Base-by-base conservation (phyloP, 2,888 invertebrate genomes). In the Venusia cambrica region DNA sequence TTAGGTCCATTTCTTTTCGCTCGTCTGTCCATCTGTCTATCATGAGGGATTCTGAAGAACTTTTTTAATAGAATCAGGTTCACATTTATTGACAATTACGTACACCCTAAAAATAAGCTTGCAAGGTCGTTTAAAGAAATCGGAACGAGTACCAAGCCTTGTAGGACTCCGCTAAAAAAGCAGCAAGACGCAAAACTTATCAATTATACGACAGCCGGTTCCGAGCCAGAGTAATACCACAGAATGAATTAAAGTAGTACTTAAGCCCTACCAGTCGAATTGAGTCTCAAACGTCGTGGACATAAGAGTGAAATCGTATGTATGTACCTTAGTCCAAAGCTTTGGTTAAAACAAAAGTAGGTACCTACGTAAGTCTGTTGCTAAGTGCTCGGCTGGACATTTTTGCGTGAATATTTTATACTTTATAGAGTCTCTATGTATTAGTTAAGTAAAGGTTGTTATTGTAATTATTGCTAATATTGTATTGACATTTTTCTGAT, bases 321-420 rank as follows among this genome's bases (percentile, higher is more conserved):
- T n/a, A n/a, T n/a, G 4, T 56, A 7, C 45, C 9, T 0, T 6
- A 45, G 34, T 67, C 58, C 46, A 66, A 74, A 57, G 69, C 66
- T 64, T 69, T 59, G 53, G 56, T 53, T 58, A 54, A 67, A 60
- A 63, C 62, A 63, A 62, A 66, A 64, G 69, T 65, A 66, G 62
- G 61, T n/a, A n/a, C n/a, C n/a, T n/a, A n/a, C n/a, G n/a, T 62
- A 51, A 49, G 48, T 60, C 68, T 65, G 75, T 75, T 73, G 65
- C 73, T 66, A 73, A 59, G 73, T 64, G 44, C 37, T 5, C 12
- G 21, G 4, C 3, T n/a, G 11, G 13, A 5, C 6, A 16, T 37
- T 20, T 25, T 30, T 37, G 25, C 24, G 35, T 10, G 22, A 24
- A 17, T 30, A 26, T 37, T 26, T n/a, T 16, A 15, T 26, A 36